Conservation (phyloP, 2,888 invertebrate species). For the Hirtodrosophila cameraria region DNA sequence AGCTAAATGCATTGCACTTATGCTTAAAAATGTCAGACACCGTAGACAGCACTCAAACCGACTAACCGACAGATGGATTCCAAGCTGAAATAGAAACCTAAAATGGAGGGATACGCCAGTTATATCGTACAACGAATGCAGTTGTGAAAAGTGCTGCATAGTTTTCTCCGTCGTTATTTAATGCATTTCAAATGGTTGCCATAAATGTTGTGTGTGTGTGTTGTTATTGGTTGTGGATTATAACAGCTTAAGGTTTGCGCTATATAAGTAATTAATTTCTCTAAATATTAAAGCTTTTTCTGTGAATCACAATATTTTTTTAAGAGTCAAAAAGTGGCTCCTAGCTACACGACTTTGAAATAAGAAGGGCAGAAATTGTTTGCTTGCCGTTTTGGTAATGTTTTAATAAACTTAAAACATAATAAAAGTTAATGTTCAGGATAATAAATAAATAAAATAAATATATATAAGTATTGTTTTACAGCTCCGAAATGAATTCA, state of each 20-base stretch:
- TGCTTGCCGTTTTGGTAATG: too few relatives aligned
- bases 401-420: too few relatives aligned
- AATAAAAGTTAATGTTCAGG: too few relatives aligned
- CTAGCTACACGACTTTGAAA: too few relatives aligned
- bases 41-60: constrained; percentile 70
- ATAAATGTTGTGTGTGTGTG: constrained; percentile 6
- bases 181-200: constrained; percentile 9
- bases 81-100: constrained; percentile 25
- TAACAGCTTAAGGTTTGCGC: background rate
- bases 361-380: too few relatives aligned
- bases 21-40: constrained; percentile 76
- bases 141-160: constrained; percentile 38
- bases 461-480: too few relatives aligned
- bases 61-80: constrained; percentile 23
- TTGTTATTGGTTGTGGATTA: constrained; percentile 8
- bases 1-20: constrained; percentile 80
- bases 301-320: too few relatives aligned
- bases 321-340: too few relatives aligned
- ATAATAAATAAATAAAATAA: too few relatives aligned
- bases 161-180: constrained; percentile 28
- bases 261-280: background rate
- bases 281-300: too few relatives aligned
- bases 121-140: constrained; percentile 12
- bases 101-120: background rate
- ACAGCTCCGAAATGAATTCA: too few relatives aligned